Base-by-base conservation (phyloP, 2,888 invertebrate species). In the Byasa hedistus region DNA sequence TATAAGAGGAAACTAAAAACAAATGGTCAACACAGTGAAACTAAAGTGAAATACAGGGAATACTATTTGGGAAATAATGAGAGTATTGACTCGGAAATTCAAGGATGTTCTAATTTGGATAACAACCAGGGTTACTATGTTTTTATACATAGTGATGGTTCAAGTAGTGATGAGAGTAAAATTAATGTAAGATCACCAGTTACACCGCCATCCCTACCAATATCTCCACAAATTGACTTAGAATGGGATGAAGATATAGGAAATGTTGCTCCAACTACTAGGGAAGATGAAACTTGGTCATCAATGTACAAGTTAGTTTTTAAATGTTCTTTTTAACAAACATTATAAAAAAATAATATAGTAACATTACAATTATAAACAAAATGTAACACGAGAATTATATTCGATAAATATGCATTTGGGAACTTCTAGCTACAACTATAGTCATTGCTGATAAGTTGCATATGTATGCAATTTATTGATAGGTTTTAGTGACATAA, bases 171-270 rank as follows among this genome's bases (percentile, higher is more conserved):
- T 76, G 89, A 89, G 61, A 82, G 83, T 71, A 83, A 79, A 71
- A 73, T 82, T 15, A 69, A 78, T 69, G 64, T 82, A 54, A 82
- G 73, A 68, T 83, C 86, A 39, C 82, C 86, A 5, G 58, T 81
- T 55, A 85, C 79, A 65, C 78, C 85, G 57, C 70, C 76, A 4
- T 79, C 85, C 0, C 67, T 83, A 58, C 81, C 82, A 24, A 78
- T 84, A 54, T 84, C 87, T 24, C 84, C 89, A 24, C 87, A 82
- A 65, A 83, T 79, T 74, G 94, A 94, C 59, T 84, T 96, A 54
- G 95, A 96, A 80, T 96, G 96, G 96, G 95, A 96, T 79, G 94
- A 95, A 80, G 95, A 96, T 75, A 94, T 95, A 70, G 92, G 90
- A 32, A 92, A 91, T 75, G 92, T 91, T 70, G 90, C 91, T 56